Base-by-base conservation (phyloP, 1,140 invertebrate species). In the Anastrepha ludens region DNA sequence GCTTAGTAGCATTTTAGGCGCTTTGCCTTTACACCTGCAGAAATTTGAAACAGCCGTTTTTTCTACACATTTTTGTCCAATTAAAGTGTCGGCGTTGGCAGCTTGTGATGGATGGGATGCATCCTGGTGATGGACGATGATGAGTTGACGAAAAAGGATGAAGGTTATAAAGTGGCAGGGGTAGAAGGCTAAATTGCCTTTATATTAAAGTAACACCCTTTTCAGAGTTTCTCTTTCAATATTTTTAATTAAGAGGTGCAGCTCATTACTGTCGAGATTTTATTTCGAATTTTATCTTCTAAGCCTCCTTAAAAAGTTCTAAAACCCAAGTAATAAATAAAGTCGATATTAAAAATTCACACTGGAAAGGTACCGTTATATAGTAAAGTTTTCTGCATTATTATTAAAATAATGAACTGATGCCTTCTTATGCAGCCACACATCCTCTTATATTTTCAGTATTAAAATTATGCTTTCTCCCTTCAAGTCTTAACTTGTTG, bases 1-100 rank as follows among this genome's bases (percentile, higher is more conserved):
- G 74, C 44, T 81, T 81, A 81, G 47, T 55, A n/a, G 74, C 47
- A 11, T 81, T 81, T 81, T 81, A 81, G 74, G 74, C 74, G 20
- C 13, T 55, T 55, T 58, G 41, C 47, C 74, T 41, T 81, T 81
- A 55, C 74, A 81, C 74, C 74, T 81, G 74, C 74, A 50, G n/a
- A 5, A 15, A 9, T 5, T 62, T 17, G 1, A 9, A 13, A 6
- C 67, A 74, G 67, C 39, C 13, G 13, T 74, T 15, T 67, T 7
- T 74, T 74, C 29, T 47, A 7, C 17, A 55, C 9, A 55, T n/a
- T 29, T 58, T 20, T 29, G 74, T 29, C 74, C 74, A 81, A 81
- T 81, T 20, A 81, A 81, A 81, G 47, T 55, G 74, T 55, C 74
- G 58, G n/a, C 47, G 74, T 29, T 81, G 74, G 55, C 74, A 81